Base-by-base conservation (phyloP, 37 sponge, comb jelly and placozoan species). In the Haliclona indistincta region DNA sequence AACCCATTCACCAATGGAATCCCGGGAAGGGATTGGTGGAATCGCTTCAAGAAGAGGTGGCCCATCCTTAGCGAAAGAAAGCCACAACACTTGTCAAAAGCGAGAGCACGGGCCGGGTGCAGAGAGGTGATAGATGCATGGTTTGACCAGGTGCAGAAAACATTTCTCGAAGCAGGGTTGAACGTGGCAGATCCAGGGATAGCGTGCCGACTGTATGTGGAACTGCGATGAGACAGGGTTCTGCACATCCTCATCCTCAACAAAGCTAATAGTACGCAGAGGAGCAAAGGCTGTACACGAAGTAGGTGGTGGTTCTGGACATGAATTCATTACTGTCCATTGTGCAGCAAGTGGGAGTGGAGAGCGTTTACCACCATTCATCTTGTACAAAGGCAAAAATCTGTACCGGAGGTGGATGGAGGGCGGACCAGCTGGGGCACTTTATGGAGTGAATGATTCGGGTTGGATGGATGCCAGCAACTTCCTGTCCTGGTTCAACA, bases 341-440 rank as follows among this genome's bases (percentile, higher is more conserved):
- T 73, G 56, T 15, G 71, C 68, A 28, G 68, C 68, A 2, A 72
- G 49, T 42, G 89, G 84, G 25, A 40, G 39, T 56, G 84, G 80
- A 19, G 56, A 19, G 13, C 74, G 73, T 4, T 47, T 83, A 41
- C 84, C 89, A 36, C 84, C 83, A 56, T 83, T 54, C 61, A 47
- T 83, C 22, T 58, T 89, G 26, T 83, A 89, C 62, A 89, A 89
- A 77, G 89, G 79, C 6, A 79, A 83, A 38, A 64, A 83, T 54
- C 53, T 87, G 41, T 81, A 66, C 51, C 38, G 41, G 23, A 35
- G 63, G 19, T 74, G 81, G 81, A 75, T 63, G 15, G 28, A 47
- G 49, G 77, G 76, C 19, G 87, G 87, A 7, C 87, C 87, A 43
- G 76, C 70, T 42, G 87, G 70, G 6, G 30, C 42, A 34, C 20